phyloP scores from a whole-genome alignment of 2,888 invertebrate genomes.

The Torymus auratus region DNA sequence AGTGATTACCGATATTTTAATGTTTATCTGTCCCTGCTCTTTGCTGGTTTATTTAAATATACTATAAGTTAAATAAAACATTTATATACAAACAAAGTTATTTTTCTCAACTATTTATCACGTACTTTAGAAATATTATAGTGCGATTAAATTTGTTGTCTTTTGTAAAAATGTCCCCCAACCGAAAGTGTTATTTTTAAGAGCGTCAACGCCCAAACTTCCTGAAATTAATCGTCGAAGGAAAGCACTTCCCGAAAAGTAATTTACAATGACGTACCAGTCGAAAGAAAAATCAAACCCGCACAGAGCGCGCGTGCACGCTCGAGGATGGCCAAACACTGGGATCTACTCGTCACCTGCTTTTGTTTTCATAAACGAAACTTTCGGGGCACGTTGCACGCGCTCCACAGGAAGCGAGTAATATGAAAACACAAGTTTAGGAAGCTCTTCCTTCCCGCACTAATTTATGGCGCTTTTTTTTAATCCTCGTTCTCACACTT shows the following conservation, averaged over 20 bases:
- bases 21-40: too few relatives aligned
- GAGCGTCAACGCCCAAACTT: too few relatives aligned
- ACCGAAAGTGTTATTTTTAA: too few relatives aligned
- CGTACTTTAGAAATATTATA: too few relatives aligned
- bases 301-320: slow-evolving; percentile 19
- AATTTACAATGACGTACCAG: not conserved
- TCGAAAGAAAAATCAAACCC: slow-evolving; percentile 37
- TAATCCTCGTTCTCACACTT: slow-evolving; percentile 39
- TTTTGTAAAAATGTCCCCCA: too few relatives aligned
- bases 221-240: not conserved
- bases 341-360: slow-evolving; percentile 44
- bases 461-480: slow-evolving; percentile 36
- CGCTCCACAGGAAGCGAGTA: slow-evolving; percentile 27
- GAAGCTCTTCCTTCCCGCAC: slow-evolving; percentile 10
- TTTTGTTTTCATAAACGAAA: slow-evolving; percentile 39
- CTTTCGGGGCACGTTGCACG: not conserved
- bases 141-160: too few relatives aligned
- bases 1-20: too few relatives aligned
- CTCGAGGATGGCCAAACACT: not conserved
- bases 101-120: too few relatives aligned
- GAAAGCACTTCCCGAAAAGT: not conserved
- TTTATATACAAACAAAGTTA: too few relatives aligned
- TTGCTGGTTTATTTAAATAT: too few relatives aligned
- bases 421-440: not conserved
- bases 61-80: too few relatives aligned